Base-by-base conservation (phyloP, 2,113 vertebrate genomes). In the Aptenodytes patagonicus region DNA sequence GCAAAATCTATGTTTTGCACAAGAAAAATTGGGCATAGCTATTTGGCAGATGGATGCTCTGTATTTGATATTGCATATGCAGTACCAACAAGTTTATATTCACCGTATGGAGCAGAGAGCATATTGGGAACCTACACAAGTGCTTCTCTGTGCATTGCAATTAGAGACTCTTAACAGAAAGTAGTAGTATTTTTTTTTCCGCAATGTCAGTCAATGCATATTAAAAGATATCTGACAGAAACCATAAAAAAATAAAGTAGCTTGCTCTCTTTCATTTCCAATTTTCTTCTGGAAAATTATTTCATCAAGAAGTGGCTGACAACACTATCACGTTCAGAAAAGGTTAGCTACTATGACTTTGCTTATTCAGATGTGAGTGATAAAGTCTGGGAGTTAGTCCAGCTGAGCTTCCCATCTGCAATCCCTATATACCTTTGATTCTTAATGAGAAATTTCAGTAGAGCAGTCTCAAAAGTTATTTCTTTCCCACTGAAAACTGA, bases 401-500 rank as follows among this genome's bases (percentile, higher is more conserved):
- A 94, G 77, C 92, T 81, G 94, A 85, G 87, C 40, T 92, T 92
- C 64, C 72, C 92, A 78, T 78, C 44, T 89, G 73, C 0, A 3
- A 89, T 83, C 91, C 92, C 95, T 94, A 94, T 4, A 52, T 3
- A 91, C 61, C 70, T 92, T 90, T 90, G 79, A 79, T 86, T 96
- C 78, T 84, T 92, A 92, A n/a, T 61, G 55, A 95, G 87, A 87
- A 78, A 73, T 80, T 86, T 86, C 95, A 96, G 93, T 32, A 89
- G 84, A 95, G 44, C 72, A 66, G 90, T 96, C 89, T 95, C 86
- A 92, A 40, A 64, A 92, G 97, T 97, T 97, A 97, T 36, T 97
- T 97, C 89, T 97, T 97, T 94, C 96, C 97, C 66, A 92, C 83
- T 83, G 97, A 94, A 97, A 98, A 98, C 91, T 98, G 96, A 97